Evolutionary conservation across 2,888 invertebrate genomes (phyloP).

Genomic region (Mayetiola destructor): DNA sequence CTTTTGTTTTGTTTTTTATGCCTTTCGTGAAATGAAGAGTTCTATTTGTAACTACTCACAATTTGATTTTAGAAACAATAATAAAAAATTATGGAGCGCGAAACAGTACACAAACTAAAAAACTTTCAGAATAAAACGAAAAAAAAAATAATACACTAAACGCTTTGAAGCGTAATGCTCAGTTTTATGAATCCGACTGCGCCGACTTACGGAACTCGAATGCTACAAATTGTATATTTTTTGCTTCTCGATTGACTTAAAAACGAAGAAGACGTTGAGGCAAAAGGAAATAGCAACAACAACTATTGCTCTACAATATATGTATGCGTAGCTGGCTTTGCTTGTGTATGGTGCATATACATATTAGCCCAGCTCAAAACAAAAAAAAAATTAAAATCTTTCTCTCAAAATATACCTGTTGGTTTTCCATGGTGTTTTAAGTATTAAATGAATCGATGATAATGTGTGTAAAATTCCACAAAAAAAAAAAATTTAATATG

Average conservation of each 20-base stretch:
- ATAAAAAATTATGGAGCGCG: not conserved
- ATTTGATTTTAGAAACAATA: conserved; percentile 10
- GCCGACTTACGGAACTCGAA: conserved; percentile 17
- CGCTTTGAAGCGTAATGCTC: conserved; percentile 6
- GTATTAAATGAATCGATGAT: too few relatives aligned
- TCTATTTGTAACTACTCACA: not conserved
- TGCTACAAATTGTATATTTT: conserved; percentile 9
- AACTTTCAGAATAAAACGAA: not conserved
- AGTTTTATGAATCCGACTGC: conserved; percentile 15
- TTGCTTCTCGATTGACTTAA: not conserved
- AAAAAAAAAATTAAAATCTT: too few relatives aligned
- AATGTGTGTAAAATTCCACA: too few relatives aligned
- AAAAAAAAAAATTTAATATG: too few relatives aligned
- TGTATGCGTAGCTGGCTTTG: too few relatives aligned
- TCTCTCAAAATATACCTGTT: too few relatives aligned
- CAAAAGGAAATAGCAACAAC: not conserved
- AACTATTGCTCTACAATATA: too few relatives aligned
- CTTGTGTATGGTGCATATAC: too few relatives aligned
- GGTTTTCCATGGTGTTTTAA: too few relatives aligned
- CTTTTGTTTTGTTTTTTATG: too few relatives aligned
- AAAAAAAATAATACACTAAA: conserved; percentile 4
- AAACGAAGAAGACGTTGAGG: not conserved
- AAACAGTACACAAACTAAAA: not conserved
- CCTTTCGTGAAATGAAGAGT: too few relatives aligned
- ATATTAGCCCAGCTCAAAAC: too few relatives aligned